phyloP scores from a whole-genome alignment of 2,113 vertebrate species.

The Dromas ardeola region DNA sequence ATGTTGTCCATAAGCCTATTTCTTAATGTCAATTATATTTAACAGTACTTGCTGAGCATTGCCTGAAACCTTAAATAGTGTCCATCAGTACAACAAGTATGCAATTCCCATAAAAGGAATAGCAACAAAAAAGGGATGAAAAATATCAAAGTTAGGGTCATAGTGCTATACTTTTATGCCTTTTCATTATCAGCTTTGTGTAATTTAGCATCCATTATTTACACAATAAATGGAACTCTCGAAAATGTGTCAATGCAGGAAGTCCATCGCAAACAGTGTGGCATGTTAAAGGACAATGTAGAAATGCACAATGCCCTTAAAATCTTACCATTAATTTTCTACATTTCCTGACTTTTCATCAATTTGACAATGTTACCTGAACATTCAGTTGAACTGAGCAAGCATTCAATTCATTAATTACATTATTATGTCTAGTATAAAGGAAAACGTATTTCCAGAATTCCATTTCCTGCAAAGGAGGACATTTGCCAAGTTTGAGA shows the following conservation, averaged over 20 bases:
- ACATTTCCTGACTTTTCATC: neutral
- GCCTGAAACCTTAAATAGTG: neutral
- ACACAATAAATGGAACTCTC: neutral
- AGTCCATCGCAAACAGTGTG: neutral
- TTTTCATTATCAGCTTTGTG: neutral
- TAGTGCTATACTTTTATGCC: neutral
- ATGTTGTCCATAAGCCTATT: neutral
- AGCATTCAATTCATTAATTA: neutral
- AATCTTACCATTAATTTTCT: neutral
- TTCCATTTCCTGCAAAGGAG: neutral
- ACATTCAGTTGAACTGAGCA: neutral
- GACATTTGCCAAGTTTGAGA: neutral
- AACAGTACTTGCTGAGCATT: neutral
- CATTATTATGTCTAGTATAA: neutral
- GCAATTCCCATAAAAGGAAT: neutral
- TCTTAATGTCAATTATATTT: neutral
- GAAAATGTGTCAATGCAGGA: neutral
- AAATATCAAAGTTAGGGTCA: neutral
- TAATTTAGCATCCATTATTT: neutral
- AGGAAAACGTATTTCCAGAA: constrained; percentile 3
- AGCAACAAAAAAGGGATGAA: neutral
- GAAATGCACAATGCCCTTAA: neutral
- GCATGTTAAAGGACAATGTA: neutral
- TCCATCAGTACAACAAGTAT: neutral
- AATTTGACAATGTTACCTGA: neutral